A percentile compares a stretch with the other conserved stretches of the same genome.
Conservation (phyloP, 2,888 invertebrate species). For the Metallyticus violacea region DNA sequence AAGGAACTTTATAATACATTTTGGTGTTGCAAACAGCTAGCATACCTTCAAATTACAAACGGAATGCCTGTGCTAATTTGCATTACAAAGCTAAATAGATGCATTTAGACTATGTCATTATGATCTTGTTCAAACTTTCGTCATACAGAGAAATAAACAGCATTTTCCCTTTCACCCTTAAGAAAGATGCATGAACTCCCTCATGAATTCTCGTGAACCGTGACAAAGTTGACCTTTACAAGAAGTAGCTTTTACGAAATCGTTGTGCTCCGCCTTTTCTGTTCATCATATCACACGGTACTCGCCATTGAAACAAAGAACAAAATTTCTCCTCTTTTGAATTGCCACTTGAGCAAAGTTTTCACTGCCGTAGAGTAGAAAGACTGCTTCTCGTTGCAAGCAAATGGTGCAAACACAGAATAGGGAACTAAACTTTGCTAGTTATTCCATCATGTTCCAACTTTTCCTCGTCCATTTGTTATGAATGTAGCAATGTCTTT, state of each 20-base stretch:
- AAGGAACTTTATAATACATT: too few species aligned
- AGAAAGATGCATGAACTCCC: too few species aligned
- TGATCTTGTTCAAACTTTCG: too few species aligned
- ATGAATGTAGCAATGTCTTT: neutral
- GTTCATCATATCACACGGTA: neutral
- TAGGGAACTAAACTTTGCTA: neutral
- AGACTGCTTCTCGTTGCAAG: neutral
- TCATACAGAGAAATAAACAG: too few species aligned
- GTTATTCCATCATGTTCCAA: neutral
- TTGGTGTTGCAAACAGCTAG: too few species aligned
- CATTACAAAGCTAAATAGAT: too few species aligned
- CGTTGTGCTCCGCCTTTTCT: neutral
- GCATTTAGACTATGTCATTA: too few species aligned
- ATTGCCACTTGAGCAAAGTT: neutral
- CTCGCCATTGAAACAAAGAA: neutral
- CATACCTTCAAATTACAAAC: too few species aligned
- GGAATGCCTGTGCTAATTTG: too few species aligned
- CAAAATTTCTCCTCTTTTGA: neutral
- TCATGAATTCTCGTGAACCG: neutral
- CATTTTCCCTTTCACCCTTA: too few species aligned
- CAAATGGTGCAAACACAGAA: neutral
- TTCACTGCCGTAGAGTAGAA: neutral
- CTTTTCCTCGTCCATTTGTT: neutral
- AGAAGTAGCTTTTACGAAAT: neutral
- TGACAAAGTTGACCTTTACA: neutral